Evolutionary conservation across 2,113 vertebrate species (phyloP), one percentile per base, ranked within the genome.

Genomic region (Hyperopisus bebe): DNA sequence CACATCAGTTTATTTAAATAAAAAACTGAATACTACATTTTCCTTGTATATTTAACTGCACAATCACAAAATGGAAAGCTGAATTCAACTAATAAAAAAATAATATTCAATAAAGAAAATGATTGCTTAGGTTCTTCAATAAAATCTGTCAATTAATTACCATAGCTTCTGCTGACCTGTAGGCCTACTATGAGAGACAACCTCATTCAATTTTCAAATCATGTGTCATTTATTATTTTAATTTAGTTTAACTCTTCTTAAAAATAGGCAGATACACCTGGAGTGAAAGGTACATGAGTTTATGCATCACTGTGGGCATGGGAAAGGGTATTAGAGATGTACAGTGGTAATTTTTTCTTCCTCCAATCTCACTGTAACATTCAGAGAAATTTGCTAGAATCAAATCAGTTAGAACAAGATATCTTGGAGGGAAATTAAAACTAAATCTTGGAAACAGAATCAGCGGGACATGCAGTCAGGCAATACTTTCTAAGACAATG

Each of bases 211-310:
- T 19, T 88, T 66, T 70, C 53, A 44, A 88, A 66, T 47, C 19
- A 85, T 44, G 24, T 48, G 42, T 88, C 87, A 88, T 66, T 88
- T 88, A 87, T 87, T 55, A 35, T 87, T 35, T 35, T 55, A 27
- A 53, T 87, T 47, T 47, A 70, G n/a, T 27, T 86, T 42, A 11
- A 48, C 35, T 46, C 46, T 42, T 51, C n/a, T 50, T 50, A 35
- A 39, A 55, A 87, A 39, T 53, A 42, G 86, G 27, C 27, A 87
- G 27, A 87, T 55, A 35, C 50, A 87, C 48, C 31, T 53, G 48
- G 86, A 87, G 48, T 42, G 44, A 86, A 86, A 86, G 46, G 83
- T 24, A 86, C 27, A 86, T 15, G n/a, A 50, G 46, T 86, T 11
- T 47, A 27, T 47, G 21, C 31, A 50, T 86, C 83, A 47, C 48